These are phyloP conservation scores for Noctua fimbriata DNA, from an alignment of 2,888 invertebrate genomes.

Conservation along the genomic window DNA sequence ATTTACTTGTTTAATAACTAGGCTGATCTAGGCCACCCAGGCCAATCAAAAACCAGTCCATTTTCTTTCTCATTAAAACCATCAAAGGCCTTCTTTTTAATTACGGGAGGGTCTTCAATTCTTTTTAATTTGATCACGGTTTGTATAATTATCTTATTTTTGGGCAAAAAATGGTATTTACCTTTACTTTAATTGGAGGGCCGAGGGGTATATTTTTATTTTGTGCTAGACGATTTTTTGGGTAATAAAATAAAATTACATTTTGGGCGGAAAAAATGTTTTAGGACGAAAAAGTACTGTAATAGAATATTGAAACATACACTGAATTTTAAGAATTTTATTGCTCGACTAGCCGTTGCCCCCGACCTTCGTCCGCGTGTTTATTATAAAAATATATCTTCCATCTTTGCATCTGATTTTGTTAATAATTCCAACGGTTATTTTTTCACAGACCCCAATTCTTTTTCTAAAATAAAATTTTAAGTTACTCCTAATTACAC, in stretches of 20 bases:
- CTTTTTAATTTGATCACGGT: slow-evolving; percentile 58
- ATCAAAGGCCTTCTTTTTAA: slow-evolving; percentile 47
- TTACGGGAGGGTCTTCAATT: slow-evolving; percentile 53
- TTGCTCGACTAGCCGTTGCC: background rate
- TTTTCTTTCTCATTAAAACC: slow-evolving; percentile 47
- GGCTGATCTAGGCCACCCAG: background rate
- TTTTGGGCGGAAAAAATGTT: background rate
- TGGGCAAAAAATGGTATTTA: slow-evolving; percentile 42
- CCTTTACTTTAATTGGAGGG: slow-evolving; percentile 31
- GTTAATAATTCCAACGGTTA: too few relatives aligned
- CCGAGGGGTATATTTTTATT: background rate
- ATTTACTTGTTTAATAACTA: background rate
- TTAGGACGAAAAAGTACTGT: background rate
- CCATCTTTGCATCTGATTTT: too few relatives aligned
- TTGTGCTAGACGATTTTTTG: background rate
- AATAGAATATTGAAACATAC: background rate
- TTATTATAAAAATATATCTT: too few relatives aligned
- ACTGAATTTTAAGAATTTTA: background rate
- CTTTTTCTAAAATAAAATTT: too few relatives aligned
- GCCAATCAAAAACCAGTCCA: slow-evolving; percentile 17
- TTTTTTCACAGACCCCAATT: too few relatives aligned
- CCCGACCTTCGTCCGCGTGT: too few relatives aligned
- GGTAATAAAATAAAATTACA: background rate
- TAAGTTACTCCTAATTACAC: too few relatives aligned
- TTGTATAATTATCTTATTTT: slow-evolving; percentile 41